Conservation (phyloP, 1,140 invertebrate species). For the Lithobius niger region DNA sequence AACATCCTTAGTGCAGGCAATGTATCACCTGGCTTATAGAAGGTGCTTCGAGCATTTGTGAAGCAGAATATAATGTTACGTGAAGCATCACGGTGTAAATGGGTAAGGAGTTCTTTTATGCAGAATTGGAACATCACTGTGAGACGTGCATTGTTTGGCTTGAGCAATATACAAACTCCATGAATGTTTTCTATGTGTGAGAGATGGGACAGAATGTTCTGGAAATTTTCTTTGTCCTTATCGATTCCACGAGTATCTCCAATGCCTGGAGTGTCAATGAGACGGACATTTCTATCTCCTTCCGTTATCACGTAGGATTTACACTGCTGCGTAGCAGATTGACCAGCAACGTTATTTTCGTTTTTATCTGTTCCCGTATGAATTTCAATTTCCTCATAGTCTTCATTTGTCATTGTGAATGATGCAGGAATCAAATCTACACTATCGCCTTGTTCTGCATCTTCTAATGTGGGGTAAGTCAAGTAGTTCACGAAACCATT, state of each 20-base stretch:
- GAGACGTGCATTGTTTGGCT: too few relatives aligned
- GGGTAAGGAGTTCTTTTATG: too few relatives aligned
- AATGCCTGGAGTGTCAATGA: conserved; percentile 21
- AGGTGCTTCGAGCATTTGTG: conserved; percentile 16
- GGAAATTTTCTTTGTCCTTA: conserved; percentile 16
- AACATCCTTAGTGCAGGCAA: conserved; percentile 4
- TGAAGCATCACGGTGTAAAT: conserved; percentile 10
- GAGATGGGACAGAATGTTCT: conserved; percentile 21
- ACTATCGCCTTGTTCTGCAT: background rate
- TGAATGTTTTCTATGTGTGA: conserved; percentile 21
- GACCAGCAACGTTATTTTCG: conserved; percentile 1
- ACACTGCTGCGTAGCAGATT: conserved; percentile 14
- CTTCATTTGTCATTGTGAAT: background rate
- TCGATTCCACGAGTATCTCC: too few relatives aligned
- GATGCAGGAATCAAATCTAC: background rate
- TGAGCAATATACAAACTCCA: too few relatives aligned
- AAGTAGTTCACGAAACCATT: conserved; percentile 19
- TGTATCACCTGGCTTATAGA: too few relatives aligned
- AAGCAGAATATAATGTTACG: too few relatives aligned
- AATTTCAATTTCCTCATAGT: conserved; percentile 6
- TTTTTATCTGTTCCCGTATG: conserved; percentile 8
- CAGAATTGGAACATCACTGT: too few relatives aligned
- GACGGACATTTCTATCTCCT: background rate
- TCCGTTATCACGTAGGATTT: conserved; percentile 8
- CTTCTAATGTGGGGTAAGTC: background rate